These are phyloP conservation scores for Elymnias hypermnestra DNA, from an alignment of 1,140 invertebrate genomes.

Conservation along the genomic window DNA sequence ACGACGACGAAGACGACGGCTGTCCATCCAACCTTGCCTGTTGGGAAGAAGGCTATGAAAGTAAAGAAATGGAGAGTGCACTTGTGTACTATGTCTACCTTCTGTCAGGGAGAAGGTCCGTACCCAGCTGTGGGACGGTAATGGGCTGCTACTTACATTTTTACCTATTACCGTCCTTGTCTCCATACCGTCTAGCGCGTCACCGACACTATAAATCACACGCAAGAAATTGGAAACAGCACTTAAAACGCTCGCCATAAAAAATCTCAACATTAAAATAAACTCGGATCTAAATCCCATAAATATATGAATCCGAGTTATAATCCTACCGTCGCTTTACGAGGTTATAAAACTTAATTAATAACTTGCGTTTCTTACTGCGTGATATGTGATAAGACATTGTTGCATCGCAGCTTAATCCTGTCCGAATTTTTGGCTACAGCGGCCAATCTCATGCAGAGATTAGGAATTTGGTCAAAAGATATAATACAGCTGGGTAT, in stretches of 20 bases:
- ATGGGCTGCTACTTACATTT: too few relatives aligned
- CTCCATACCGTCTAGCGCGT: constrained; percentile 47
- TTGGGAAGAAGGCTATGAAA: too few relatives aligned
- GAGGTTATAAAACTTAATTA: constrained; percentile 69
- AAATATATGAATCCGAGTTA: constrained; percentile 65
- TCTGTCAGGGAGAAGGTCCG: too few relatives aligned
- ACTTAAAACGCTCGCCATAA: constrained; percentile 30
- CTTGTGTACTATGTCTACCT: too few relatives aligned
- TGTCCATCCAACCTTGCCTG: too few relatives aligned
- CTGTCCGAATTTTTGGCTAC: too few relatives aligned
- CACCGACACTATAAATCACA: constrained; percentile 45
- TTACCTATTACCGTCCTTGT: constrained; percentile 34
- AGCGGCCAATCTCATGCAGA: too few relatives aligned
- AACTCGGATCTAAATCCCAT: constrained; percentile 64
- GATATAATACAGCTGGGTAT: too few relatives aligned
- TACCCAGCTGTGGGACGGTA: too few relatives aligned
- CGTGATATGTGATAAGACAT: neutral
- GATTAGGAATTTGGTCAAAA: too few relatives aligned
- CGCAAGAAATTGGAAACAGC: constrained; percentile 56
- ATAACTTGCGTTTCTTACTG: constrained; percentile 46
- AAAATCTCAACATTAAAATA: constrained; percentile 43
- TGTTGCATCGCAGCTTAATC: neutral
- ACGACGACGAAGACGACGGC: too few relatives aligned
- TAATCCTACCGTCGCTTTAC: constrained; percentile 64
- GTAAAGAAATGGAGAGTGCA: too few relatives aligned